Conservation (phyloP, 64 coral and sea anemone species). For the Montipora foliosa region DNA sequence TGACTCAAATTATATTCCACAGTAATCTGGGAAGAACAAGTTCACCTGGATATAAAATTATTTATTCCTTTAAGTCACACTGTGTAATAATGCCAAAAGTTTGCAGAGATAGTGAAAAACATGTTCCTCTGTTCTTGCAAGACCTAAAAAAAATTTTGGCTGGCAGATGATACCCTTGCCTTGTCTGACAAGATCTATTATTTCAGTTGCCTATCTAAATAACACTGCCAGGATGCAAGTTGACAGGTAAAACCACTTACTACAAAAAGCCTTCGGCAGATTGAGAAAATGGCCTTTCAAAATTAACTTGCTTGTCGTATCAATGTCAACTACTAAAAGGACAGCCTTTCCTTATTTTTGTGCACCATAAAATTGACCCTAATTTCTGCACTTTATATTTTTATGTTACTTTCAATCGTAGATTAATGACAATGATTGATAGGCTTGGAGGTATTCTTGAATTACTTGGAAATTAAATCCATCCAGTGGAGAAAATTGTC, state of each 20-base stretch:
- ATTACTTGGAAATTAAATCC: conserved; percentile 10
- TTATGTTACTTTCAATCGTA: too few species aligned
- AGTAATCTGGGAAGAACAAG: too few species aligned
- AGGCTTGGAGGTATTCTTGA: not conserved
- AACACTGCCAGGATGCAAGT: not conserved
- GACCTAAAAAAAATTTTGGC: not conserved
- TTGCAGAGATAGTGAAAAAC: too few species aligned
- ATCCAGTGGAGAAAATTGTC: not conserved
- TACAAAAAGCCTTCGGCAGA: not conserved
- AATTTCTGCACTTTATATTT: too few species aligned
- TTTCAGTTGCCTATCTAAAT: not conserved
- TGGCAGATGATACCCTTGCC: too few species aligned
- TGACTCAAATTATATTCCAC: too few species aligned
- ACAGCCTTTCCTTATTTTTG: too few species aligned
- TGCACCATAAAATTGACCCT: too few species aligned
- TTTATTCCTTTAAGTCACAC: too few species aligned
- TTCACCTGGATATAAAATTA: too few species aligned
- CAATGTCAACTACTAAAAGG: too few species aligned
- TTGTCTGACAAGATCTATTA: not conserved
- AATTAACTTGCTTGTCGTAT: not conserved
- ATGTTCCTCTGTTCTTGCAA: not conserved
- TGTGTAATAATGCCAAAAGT: too few species aligned
- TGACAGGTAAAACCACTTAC: not conserved
- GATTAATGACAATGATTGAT: not conserved
- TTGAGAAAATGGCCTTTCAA: not conserved